Conservation (phyloP, 2,113 vertebrate species). For the Sylvietta virens region DNA sequence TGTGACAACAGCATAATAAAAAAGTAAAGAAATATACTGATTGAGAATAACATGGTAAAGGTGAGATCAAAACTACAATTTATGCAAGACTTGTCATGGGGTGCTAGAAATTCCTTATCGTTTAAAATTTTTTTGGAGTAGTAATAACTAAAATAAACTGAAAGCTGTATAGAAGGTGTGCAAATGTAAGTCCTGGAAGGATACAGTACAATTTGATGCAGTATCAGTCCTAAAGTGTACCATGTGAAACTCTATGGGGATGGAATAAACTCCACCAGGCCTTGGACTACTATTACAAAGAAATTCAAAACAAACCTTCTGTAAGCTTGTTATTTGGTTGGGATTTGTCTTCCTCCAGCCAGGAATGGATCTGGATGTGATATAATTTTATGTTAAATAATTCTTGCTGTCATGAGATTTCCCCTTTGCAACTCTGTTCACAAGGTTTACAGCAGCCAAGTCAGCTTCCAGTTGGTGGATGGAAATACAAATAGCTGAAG, state of each 20-base stretch:
- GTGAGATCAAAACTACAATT: neutral
- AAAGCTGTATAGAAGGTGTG: neutral
- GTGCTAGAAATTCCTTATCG: neutral
- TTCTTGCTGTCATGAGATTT: neutral
- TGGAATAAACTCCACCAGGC: neutral
- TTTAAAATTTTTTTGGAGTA: neutral
- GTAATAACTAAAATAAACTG: neutral
- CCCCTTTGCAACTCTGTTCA: accelerated
- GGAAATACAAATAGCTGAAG: neutral
- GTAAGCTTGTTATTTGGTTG: neutral
- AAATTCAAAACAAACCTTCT: neutral
- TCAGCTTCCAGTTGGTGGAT: neutral
- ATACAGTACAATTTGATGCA: neutral
- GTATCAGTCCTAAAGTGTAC: neutral
- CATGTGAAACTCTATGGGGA: neutral
- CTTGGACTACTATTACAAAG: neutral
- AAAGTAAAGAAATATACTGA: neutral
- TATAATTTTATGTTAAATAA: neutral
- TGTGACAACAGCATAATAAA: neutral
- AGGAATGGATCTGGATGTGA: neutral
- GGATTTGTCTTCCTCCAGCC: neutral
- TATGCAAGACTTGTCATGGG: neutral
- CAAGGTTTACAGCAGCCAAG: neutral
- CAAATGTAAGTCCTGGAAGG: neutral
- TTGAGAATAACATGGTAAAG: neutral